A percentile compares a stretch with the other conserved stretches of the same genome.
Conservation (phyloP, 2,113 vertebrate genomes). For the Misgurnus mizolepis region DNA sequence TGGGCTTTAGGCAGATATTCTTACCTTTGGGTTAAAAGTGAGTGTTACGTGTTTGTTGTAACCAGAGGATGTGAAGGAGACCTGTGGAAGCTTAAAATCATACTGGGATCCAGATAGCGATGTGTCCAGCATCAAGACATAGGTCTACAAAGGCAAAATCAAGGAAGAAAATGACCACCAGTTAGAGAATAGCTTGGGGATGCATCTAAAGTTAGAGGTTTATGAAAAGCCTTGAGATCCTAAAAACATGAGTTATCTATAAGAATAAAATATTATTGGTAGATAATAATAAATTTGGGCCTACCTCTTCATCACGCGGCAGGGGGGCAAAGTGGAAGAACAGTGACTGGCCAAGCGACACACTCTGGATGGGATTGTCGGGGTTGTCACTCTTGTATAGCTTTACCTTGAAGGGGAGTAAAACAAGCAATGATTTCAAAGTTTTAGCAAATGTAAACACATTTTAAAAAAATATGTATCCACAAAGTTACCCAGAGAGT, state of each 20-base stretch:
- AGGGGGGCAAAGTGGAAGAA: constrained; percentile 97
- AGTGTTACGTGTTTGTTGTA: constrained; percentile 94
- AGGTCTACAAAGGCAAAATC: constrained; percentile 76
- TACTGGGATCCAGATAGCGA: constrained; percentile 88
- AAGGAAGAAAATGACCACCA: not conserved
- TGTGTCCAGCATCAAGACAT: constrained; percentile 88
- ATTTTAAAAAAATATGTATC: not conserved
- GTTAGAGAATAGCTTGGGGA: not conserved
- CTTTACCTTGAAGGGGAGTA: constrained; percentile 81
- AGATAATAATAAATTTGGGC: constrained; percentile 7
- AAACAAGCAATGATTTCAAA: not conserved
- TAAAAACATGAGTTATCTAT: not conserved
- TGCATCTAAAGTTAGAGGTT: not conserved
- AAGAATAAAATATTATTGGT: no score
- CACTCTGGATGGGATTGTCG: constrained; percentile 93
- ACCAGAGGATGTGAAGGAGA: constrained; percentile 87
- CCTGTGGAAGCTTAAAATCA: constrained; percentile 89
- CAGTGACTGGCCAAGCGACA: constrained; percentile 90
- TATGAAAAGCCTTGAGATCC: not conserved
- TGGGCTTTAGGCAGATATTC: constrained; percentile 31
- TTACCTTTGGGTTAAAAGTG: constrained; percentile 90
- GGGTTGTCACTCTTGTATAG: constrained; percentile 94
- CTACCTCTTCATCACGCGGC: constrained; percentile 94
- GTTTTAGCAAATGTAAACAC: not conserved
- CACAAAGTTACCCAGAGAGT: constrained; percentile 84